Base-by-base conservation (phyloP, 1,140 invertebrate species). In the Archivesica marissinica region DNA sequence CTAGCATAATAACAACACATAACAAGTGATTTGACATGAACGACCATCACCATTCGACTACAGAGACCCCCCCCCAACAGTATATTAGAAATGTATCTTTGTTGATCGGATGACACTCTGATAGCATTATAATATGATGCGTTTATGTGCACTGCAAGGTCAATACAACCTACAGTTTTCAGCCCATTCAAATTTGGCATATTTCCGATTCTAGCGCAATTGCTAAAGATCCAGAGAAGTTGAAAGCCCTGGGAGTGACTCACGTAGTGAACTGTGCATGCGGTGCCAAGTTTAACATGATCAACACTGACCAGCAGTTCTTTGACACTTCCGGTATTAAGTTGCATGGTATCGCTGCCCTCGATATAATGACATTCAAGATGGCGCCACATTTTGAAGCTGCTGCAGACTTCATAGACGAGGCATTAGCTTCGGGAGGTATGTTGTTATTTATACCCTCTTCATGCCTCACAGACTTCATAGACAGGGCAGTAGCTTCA, bases 351-450 rank as follows among this genome's bases (percentile, higher is more conserved):
- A 96, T 98, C 87, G 95, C 95, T 59, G 95, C 97, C 79, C 95
- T 96, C 87, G 97, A 98, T 94, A 94, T 96, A 52, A 96, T 96
- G 35, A 95, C 95, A 38, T 96, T 96, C 80, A 96, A 97, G 91
- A 97, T 98, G 90, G 95, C 96, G 30, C 95, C 96, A 89, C 96
- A 97, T 92, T 98, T 98, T 93, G 94, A 96, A 86, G 95, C 95
- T 88, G 96, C 96, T 54, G 96, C 97, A 54, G 95, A 96, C 80
- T 98, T 98, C 92, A 98, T 98, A 77, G 96, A 97, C 79, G 95
- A 97, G 76, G 97, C 96, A 50, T 91, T 98, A 52, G 95, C 94
- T 79, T 95, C 66, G 17, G 86, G 87, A 52, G 93, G 93, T 91
- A 88, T 64, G 77, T 75, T 25, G 17, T 39, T 23, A 2, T n/a